A percentile compares a stretch with the other conserved stretches of the same genome.
Conservation (phyloP, 2,113 vertebrate species). For the Bubo blakistoni region DNA sequence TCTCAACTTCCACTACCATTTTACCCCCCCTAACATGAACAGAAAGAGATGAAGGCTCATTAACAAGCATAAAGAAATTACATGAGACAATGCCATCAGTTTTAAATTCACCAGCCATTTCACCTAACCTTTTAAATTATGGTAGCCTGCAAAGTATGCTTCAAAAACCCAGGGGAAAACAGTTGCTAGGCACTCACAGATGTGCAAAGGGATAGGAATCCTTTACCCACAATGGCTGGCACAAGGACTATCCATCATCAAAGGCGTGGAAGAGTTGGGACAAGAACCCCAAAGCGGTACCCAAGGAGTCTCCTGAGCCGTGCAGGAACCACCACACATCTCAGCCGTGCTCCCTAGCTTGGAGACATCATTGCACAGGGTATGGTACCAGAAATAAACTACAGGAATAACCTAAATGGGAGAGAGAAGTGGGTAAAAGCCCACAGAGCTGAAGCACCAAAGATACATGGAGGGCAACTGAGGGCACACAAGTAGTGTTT, state of each 20-base stretch:
- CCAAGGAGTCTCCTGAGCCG: neutral
- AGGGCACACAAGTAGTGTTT: neutral
- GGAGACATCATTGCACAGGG: accelerated
- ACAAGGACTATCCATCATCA: neutral
- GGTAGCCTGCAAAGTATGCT: neutral
- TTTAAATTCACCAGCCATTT: constrained; percentile 13
- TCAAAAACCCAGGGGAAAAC: neutral
- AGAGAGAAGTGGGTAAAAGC: neutral
- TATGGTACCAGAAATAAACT: neutral
- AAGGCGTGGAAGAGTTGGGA: neutral
- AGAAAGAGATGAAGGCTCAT: constrained; percentile 32
- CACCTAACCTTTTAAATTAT: neutral
- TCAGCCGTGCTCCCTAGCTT: neutral
- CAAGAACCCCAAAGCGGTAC: neutral
- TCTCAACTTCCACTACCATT: constrained; percentile 23
- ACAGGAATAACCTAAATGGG: neutral
- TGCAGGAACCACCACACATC: neutral
- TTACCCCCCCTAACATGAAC: neutral
- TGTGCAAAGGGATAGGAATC: neutral
- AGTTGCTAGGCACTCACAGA: neutral
- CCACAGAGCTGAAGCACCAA: neutral
- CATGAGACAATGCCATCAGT: constrained; percentile 1
- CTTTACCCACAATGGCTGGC: accelerated
- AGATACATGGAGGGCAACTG: neutral
- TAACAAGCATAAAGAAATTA: constrained; percentile 49